Evolutionary conservation across 2,113 vertebrate genomes (phyloP), one percentile per base, ranked within the genome.

Genomic region (Nannobrachium achirus): DNA sequence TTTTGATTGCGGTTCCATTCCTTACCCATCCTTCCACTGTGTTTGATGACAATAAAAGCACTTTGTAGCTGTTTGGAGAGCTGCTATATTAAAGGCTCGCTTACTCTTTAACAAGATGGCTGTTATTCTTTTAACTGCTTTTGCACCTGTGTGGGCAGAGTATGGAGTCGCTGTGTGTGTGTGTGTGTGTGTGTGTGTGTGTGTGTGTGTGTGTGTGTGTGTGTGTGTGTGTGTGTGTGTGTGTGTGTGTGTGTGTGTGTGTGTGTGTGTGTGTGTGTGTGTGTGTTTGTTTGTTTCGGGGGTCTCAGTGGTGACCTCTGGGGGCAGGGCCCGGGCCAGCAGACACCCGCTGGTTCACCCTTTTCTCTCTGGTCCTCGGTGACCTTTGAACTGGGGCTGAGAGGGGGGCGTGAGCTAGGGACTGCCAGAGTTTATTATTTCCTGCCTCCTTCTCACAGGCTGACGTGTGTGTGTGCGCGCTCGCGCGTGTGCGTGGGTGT

Each of bases 361-460:
- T 83, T 77, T 38, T 85, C 68, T 72, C 81, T 88, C 83, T 89
- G 89, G 91, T 90, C 70, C 62, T 70, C 9, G 7, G 40, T 90
- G 93, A 95, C 94, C 95, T 91, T 92, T 93, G 80, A 95, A 90
- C 93, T 81, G 87, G 78, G 92, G 91, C 93, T 95, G 93, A 94
- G 88, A 90, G 80, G 81, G 88, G 90, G 92, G 92, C 76, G 85
- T 91, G 91, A 82, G 81, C 81, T 89, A 88, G 93, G 86, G 92
- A 94, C 93, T 95, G 92, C 91, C 92, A 92, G 94, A 95, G 94
- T 96, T 96, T 95, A 96, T 97, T 95, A 96, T 95, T 95, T 97
- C 94, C 95, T 94, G 93, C 89, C 89, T 92, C 90, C 79, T 69
- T 48, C 67, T 82, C 81, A 76, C 48, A 58, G 48, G 70, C 78